Conservation (phyloP, 2,888 invertebrate genomes). For the Drosophila atripex region DNA sequence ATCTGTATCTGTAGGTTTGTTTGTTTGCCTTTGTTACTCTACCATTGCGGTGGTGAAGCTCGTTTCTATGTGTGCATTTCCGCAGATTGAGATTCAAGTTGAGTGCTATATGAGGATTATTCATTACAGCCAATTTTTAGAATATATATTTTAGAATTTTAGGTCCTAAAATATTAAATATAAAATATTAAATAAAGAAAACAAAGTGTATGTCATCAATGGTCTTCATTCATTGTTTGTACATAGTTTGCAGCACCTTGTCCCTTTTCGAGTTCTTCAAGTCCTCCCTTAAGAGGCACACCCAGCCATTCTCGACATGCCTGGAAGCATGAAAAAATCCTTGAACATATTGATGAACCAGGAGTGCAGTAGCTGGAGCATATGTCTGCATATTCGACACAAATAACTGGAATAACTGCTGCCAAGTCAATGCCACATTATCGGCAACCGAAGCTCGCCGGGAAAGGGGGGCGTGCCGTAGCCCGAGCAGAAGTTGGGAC, state of each 20-base stretch:
- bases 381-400: constrained; percentile 38
- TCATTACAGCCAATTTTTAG: not conserved
- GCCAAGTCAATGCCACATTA: constrained; percentile 39
- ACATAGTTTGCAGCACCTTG: not conserved
- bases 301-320: constrained; percentile 5
- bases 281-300: constrained; percentile 2
- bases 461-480: not conserved
- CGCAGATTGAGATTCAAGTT: not conserved
- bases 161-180: too few species aligned
- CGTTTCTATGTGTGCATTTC: not conserved
- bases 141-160: too few species aligned
- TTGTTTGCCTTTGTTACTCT: constrained; percentile 1
- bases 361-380: constrained; percentile 74
- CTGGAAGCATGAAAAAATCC: constrained; percentile 77
- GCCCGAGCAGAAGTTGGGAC: constrained; percentile 1
- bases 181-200: not conserved
- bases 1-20: constrained; percentile 6
- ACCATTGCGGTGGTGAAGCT: constrained; percentile 1
- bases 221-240: not conserved
- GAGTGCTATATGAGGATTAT: not conserved
- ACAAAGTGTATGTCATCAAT: not conserved
- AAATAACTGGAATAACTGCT: constrained; percentile 66
- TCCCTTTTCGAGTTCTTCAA: not conserved
- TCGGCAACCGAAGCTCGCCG: constrained; percentile 12
- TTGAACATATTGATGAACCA: constrained; percentile 80